phyloP scores from a whole-genome alignment of 2,113 vertebrate genomes.

The Piliocolobus tephrosceles region DNA sequence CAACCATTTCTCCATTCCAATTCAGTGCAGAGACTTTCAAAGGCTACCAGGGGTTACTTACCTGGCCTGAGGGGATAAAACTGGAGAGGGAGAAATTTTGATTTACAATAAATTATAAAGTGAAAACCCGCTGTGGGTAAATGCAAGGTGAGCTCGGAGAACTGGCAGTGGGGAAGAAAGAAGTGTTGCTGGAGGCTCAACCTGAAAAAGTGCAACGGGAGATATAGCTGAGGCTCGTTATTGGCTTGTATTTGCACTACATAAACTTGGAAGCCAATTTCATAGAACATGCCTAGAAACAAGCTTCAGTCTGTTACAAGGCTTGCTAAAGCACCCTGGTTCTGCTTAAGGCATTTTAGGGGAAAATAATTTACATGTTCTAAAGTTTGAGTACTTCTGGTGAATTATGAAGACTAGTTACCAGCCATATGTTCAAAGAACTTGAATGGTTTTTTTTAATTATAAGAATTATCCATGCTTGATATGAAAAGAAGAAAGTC shows the following conservation, averaged over 20 bases:
- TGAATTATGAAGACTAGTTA: slow-evolving; percentile 79
- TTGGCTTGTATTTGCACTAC: background rate
- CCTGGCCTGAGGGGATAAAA: background rate
- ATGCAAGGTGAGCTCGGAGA: background rate
- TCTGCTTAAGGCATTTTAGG: slow-evolving; percentile 69
- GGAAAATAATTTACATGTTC: slow-evolving; percentile 66
- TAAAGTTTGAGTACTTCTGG: slow-evolving; percentile 61
- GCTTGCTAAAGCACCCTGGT: slow-evolving; percentile 50
- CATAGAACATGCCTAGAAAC: slow-evolving; percentile 67
- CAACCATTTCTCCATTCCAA: background rate
- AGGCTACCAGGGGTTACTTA: background rate
- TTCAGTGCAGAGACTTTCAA: background rate
- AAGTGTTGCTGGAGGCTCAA: background rate
- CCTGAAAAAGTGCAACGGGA: background rate
- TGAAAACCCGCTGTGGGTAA: background rate
- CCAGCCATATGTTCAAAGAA: slow-evolving; percentile 59
- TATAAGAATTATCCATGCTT: slow-evolving; percentile 61
- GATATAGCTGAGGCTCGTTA: background rate
- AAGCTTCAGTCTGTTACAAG: slow-evolving; percentile 64
- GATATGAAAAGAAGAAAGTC: slow-evolving; percentile 35
- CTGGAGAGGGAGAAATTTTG: background rate
- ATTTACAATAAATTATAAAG: background rate
- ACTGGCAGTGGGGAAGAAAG: background rate
- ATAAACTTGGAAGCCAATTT: slow-evolving; percentile 71
- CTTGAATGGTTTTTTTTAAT: slow-evolving; percentile 49